These are phyloP conservation scores for Epinephelus awoara DNA, from an alignment of 2,797 vertebrate species.

Conservation along the genomic window DNA sequence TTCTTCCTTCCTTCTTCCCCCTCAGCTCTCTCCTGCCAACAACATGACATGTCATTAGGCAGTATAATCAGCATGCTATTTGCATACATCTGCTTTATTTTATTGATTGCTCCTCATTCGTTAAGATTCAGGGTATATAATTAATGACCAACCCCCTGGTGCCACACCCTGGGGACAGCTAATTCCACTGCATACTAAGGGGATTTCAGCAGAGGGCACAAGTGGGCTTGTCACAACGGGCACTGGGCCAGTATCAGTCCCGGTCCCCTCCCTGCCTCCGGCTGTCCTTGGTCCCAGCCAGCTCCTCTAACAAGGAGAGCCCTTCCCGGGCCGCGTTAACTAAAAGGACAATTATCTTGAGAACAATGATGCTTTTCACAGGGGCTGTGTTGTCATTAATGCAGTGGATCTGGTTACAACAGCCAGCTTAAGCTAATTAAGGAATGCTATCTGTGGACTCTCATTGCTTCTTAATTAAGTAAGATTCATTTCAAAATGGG, in stretches of 20 bases:
- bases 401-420: slow-evolving; percentile 89
- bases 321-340: slow-evolving; percentile 87
- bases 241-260: slow-evolving; percentile 86
- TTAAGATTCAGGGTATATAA: slow-evolving; percentile 89
- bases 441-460: slow-evolving; percentile 88
- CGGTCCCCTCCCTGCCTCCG: slow-evolving; percentile 80
- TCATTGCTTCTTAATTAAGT: slow-evolving; percentile 89
- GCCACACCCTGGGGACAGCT: slow-evolving; percentile 86
- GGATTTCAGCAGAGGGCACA: slow-evolving; percentile 89
- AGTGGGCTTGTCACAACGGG: slow-evolving; percentile 88
- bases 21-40: slow-evolving; percentile 64
- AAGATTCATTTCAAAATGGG: slow-evolving; percentile 85
- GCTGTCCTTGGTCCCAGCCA: slow-evolving; percentile 87
- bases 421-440: slow-evolving; percentile 89
- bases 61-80: slow-evolving; percentile 89
- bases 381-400: slow-evolving; percentile 89
- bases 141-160: slow-evolving; percentile 86
- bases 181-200: slow-evolving; percentile 87
- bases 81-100: slow-evolving; percentile 90
- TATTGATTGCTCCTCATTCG: slow-evolving; percentile 90
- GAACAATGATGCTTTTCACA: slow-evolving; percentile 92
- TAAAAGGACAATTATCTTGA: slow-evolving; percentile 92
- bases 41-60: slow-evolving; percentile 85
- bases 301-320: slow-evolving; percentile 88
- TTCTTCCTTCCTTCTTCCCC: slow-evolving; percentile 47